Percentiles rank a stretch among this genome's conserved stretches.
Conservation (phyloP, 1,140 invertebrate species). For the Pararge aegeria region DNA sequence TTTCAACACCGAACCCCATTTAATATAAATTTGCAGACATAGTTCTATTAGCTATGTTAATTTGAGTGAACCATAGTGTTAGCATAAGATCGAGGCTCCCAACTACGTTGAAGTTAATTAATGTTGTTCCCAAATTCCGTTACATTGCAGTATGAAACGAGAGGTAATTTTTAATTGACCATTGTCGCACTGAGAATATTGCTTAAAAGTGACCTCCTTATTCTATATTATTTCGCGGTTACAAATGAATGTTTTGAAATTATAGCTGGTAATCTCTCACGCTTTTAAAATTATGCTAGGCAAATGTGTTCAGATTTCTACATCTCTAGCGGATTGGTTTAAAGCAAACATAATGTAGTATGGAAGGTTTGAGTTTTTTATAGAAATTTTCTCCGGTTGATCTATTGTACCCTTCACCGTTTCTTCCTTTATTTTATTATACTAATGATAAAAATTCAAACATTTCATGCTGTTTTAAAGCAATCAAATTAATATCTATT, state of each 20-base stretch:
- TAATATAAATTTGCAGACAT: not conserved
- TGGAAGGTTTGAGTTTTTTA: no score
- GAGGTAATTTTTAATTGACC: slow-evolving; percentile 60
- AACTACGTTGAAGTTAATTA: slow-evolving; percentile 13
- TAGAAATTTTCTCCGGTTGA: no score
- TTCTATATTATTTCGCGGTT: slow-evolving; percentile 40
- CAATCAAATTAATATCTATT: no score
- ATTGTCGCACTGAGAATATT: slow-evolving; percentile 70
- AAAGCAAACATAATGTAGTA: not conserved
- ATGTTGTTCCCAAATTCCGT: slow-evolving; percentile 20
- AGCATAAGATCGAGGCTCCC: not conserved
- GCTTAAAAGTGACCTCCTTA: slow-evolving; percentile 60
- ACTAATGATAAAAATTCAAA: no score
- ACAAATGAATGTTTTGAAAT: slow-evolving; percentile 63
- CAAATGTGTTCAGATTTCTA: slow-evolving; percentile 34
- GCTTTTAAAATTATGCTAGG: slow-evolving; percentile 49
- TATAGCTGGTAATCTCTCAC: slow-evolving; percentile 48
- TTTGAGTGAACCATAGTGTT: slow-evolving; percentile 1
- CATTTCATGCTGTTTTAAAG: no score
- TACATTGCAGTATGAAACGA: slow-evolving; percentile 29
- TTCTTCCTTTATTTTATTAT: no score
- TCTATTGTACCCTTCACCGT: no score
- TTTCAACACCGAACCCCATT: not conserved
- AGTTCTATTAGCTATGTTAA: slow-evolving; percentile 8
- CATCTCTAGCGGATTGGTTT: slow-evolving; percentile 1